Evolutionary conservation across 1,140 invertebrate species (phyloP), one percentile per base, ranked within the genome.

Genomic region (Drosophila mayri): DNA sequence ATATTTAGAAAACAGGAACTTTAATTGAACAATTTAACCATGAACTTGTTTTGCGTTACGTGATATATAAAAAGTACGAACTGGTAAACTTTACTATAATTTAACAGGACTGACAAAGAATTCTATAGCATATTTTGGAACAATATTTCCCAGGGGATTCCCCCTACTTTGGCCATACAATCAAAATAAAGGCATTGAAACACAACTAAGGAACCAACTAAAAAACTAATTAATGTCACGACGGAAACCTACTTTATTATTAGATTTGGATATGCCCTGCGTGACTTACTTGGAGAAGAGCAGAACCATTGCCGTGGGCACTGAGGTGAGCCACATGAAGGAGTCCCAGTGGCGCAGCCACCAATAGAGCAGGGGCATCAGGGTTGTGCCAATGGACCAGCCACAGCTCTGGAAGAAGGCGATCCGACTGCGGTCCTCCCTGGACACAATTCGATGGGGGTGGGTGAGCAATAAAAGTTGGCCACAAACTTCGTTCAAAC

Each of bases 291-390:
- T 93, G 78, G 81, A 90, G 60, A 93, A 90, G 59, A 92, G 73
- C 73, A 94, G 79, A 83, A 92, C 93, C 65, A 93, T 40, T 28
- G 92, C 83, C 10, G 91, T 92, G 59, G 93, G 93, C 47, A 84
- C 50, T 25, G 93, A 94, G 16, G 94, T 94, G 10, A 93, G 71
- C 73, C 93, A 91, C 68, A 94, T 91, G 76, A 94, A 95, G 64
- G 86, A 73, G 62, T 93, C 92, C 95, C 95, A 95, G 77, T 94
- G 93, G 74, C 93, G 85, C 37, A 94, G 62, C 83, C 92, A 93
- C 95, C 95, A 95, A 84, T 93, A 94, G 4, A 95, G 75, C 47
- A 95, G 78, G 1, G 95, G 94, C 92, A 95, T 92, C 30, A 94
- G 28, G 46, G 93, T 93, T 16, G 95, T 91, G 25, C 94, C 94